These are phyloP conservation scores for Calameuta filiformis DNA, from an alignment of 2,888 invertebrate genomes.

Conservation along the genomic window DNA sequence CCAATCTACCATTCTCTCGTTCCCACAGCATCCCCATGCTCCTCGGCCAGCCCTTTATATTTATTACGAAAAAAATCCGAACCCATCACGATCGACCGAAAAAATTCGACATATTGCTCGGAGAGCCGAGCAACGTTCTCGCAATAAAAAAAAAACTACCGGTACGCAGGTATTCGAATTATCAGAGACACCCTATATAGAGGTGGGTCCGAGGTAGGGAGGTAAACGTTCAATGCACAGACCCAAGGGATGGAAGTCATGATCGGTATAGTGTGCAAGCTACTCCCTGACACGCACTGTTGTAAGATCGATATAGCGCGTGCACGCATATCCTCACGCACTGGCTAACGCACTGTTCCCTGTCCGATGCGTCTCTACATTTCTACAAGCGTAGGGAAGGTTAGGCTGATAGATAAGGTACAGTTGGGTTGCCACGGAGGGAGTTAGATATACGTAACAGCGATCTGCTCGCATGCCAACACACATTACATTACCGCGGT, in stretches of 20 bases:
- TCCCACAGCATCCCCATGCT: neutral
- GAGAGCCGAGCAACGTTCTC: neutral
- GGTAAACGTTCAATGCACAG: neutral
- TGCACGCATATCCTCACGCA: conserved; percentile 51
- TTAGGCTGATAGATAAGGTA: neutral
- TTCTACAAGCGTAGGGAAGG: conserved; percentile 9
- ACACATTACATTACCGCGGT: conserved; percentile 46
- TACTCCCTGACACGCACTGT: conserved; percentile 48
- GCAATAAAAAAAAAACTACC: neutral
- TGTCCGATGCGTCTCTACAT: conserved; percentile 4
- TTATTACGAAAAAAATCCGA: neutral
- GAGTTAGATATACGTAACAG: conserved; percentile 3
- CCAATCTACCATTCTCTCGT: neutral
- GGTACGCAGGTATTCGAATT: neutral
- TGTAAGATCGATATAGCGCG: conserved; percentile 55
- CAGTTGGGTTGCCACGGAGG: neutral
- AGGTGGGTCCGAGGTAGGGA: neutral
- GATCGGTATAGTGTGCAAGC: conserved; percentile 27
- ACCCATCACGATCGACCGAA: neutral
- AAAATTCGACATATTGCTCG: neutral
- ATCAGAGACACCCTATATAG: conserved; percentile 2
- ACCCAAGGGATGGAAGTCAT: conserved; percentile 11
- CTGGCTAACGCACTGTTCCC: conserved; percentile 12
- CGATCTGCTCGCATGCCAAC: conserved; percentile 51
- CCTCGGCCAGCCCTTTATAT: neutral